These are phyloP conservation scores for Probaryconus sp. DNA, from an alignment of 1,140 invertebrate genomes.

Conservation along the genomic window DNA sequence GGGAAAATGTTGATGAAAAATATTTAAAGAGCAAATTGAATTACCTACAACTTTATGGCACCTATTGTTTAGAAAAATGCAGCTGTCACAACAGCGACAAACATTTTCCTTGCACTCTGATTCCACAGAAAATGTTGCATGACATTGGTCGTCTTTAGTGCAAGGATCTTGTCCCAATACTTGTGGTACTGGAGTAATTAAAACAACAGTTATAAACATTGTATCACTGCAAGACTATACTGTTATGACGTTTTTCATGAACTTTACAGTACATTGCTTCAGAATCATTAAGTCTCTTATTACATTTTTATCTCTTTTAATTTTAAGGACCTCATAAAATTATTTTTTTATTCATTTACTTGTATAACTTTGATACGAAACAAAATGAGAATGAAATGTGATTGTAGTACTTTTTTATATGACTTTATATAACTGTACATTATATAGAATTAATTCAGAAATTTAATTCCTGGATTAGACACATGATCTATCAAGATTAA, in stretches of 20 bases:
- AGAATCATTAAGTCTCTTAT: too few species aligned
- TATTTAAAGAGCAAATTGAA: slow-evolving; percentile 6
- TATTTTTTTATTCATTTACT: too few species aligned
- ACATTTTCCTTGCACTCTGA: slow-evolving; percentile 68
- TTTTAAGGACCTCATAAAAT: too few species aligned
- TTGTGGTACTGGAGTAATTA: slow-evolving; percentile 65
- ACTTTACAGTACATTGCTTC: background rate
- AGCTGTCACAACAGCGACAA: slow-evolving; percentile 68
- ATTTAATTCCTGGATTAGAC: too few species aligned
- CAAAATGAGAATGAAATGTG: too few species aligned
- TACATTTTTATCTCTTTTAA: too few species aligned
- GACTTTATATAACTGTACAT: too few species aligned
- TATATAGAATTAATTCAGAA: too few species aligned
- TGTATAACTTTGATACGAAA: too few species aligned
- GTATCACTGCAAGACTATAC: background rate
- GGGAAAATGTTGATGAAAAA: slow-evolving; percentile 13
- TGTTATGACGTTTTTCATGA: slow-evolving; percentile 6
- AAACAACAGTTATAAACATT: slow-evolving; percentile 23
- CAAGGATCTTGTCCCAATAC: slow-evolving; percentile 67
- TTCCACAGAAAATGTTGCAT: slow-evolving; percentile 67
- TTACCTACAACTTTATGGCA: slow-evolving; percentile 72
- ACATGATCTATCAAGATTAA: too few species aligned
- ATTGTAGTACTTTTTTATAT: too few species aligned
- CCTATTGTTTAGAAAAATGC: slow-evolving; percentile 62
- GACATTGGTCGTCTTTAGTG: slow-evolving; percentile 65